Conservation (phyloP, 2,113 vertebrate species). For the Varanus salvator region DNA sequence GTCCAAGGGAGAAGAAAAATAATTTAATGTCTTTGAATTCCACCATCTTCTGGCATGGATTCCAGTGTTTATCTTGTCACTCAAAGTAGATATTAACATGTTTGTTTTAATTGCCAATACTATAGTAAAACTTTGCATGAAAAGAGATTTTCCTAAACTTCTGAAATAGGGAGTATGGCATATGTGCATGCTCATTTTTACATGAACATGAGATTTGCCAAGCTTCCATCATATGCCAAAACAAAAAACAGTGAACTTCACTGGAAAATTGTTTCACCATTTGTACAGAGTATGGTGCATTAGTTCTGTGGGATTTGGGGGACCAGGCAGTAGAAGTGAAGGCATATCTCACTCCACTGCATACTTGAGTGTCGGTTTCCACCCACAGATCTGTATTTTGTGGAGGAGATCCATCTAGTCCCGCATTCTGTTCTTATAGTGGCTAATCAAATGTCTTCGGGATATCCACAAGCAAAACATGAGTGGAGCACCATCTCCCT, state of each 20-base stretch:
- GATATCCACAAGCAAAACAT: too few species aligned
- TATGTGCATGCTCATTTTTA: background rate
- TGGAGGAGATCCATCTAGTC: too few species aligned
- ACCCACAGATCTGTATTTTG: background rate
- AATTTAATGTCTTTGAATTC: slow-evolving; percentile 22
- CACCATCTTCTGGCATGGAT: background rate
- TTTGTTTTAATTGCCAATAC: background rate
- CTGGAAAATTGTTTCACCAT: background rate
- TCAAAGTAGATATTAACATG: background rate
- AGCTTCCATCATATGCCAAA: background rate
- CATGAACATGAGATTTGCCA: background rate
- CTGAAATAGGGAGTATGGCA: background rate
- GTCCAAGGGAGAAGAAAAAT: background rate
- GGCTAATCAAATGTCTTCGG: too few species aligned
- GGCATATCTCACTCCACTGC: background rate
- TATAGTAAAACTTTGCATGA: background rate
- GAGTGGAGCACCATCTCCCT: too few species aligned
- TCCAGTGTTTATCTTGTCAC: background rate
- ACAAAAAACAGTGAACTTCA: background rate
- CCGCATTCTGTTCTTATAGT: too few species aligned
- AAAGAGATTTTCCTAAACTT: background rate
- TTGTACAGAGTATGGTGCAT: background rate
- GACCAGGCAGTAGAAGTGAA: background rate
- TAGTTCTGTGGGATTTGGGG: background rate
- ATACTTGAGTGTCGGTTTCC: background rate